Percentiles rank a stretch among this genome's conserved stretches.
These are phyloP conservation scores for Cyclophora albipunctata DNA, from an alignment of 2,888 invertebrate species.

Conservation along the genomic window DNA sequence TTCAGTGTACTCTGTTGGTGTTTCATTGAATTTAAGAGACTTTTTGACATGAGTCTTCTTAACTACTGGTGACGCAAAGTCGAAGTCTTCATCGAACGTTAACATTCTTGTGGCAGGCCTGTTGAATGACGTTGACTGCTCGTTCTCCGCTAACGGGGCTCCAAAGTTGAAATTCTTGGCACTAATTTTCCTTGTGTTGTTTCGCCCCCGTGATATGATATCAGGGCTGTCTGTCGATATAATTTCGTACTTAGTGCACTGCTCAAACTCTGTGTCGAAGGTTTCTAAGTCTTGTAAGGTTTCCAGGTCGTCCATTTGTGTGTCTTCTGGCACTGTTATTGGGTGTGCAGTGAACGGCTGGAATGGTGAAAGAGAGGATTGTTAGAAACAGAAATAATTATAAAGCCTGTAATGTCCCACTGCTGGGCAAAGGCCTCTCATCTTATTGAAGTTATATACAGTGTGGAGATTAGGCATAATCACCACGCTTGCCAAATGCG, in stretches of 20 bases:
- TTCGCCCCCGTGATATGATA: conserved; percentile 57
- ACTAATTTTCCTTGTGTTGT: conserved; percentile 44
- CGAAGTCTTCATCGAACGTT: conserved; percentile 62
- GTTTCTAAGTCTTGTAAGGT: conserved; percentile 61
- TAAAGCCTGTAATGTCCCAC: not conserved
- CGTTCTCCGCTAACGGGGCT: conserved; percentile 54
- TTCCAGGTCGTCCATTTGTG: conserved; percentile 47
- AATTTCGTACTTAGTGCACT: conserved; percentile 66
- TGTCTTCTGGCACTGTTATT: conserved; percentile 23
- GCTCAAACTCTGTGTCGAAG: conserved; percentile 58
- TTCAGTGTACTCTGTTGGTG: conserved; percentile 35
- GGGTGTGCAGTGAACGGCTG: conserved; percentile 52
- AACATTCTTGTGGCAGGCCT: conserved; percentile 54
- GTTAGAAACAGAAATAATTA: not conserved
- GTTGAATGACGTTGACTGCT: conserved; percentile 62
- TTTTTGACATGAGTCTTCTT: conserved; percentile 48
- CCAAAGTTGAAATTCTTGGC: conserved; percentile 61
- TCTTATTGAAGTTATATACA: too few relatives aligned
- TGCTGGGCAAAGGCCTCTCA: too few relatives aligned
- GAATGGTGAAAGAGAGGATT: conserved; percentile 14
- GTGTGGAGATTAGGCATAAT: too few relatives aligned
- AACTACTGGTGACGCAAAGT: conserved; percentile 55
- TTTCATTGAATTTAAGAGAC: conserved; percentile 53
- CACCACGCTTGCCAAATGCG: too few relatives aligned
- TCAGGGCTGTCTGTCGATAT: conserved; percentile 69